Conservation (phyloP, 2,113 vertebrate species). For the Pyrgilauda ruficollis region DNA sequence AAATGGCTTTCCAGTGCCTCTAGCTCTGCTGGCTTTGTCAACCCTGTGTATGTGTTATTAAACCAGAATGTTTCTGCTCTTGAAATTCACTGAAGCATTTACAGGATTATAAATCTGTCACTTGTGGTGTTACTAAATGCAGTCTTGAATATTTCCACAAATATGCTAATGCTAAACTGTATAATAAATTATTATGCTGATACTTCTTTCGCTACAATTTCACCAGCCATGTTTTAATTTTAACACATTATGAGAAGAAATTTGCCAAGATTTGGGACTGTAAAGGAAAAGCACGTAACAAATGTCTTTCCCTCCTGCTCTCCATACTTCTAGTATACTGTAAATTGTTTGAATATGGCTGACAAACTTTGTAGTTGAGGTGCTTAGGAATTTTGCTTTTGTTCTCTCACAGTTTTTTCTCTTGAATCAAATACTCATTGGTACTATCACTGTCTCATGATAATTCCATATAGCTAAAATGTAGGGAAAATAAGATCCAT, state of each 20-base stretch:
- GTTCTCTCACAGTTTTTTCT: not conserved
- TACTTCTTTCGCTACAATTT: not conserved
- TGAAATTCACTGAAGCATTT: constrained; percentile 1
- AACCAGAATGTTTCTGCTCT: not conserved
- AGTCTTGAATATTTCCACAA: not conserved
- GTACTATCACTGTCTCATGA: not conserved
- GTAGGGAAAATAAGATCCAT: not conserved
- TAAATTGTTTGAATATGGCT: not conserved
- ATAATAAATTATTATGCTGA: not conserved
- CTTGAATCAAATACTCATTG: not conserved
- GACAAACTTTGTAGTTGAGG: not conserved
- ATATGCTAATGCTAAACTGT: not conserved
- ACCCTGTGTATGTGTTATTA: not conserved
- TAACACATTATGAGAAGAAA: not conserved
- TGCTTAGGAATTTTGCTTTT: not conserved
- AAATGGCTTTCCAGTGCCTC: not conserved
- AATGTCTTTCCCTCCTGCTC: not conserved
- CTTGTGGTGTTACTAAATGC: not conserved
- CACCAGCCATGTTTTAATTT: not conserved
- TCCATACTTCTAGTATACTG: not conserved
- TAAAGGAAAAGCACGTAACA: not conserved
- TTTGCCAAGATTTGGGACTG: not conserved
- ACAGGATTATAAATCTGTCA: not conserved
- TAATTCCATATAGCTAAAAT: not conserved
- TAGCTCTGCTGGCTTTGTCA: not conserved